Evolutionary conservation across 1,140 invertebrate species (phyloP).

Genomic region (Anoplolepis gracilipes): DNA sequence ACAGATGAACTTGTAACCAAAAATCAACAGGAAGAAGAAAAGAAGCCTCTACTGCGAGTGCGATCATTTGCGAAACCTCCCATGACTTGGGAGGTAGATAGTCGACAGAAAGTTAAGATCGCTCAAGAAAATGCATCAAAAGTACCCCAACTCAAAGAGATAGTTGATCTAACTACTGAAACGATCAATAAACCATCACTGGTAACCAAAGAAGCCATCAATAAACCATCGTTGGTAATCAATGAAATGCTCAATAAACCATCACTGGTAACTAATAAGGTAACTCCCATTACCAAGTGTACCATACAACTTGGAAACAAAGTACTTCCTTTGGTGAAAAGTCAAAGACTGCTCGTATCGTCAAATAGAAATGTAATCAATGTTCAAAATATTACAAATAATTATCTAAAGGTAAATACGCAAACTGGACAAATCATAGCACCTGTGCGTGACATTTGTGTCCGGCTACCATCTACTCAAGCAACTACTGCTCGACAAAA

Average conservation of each 20-base stretch:
- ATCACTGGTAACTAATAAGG: neutral
- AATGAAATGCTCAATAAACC: neutral
- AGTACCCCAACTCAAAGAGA: neutral
- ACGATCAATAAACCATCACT: neutral
- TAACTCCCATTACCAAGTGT: neutral
- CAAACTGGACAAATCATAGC: neutral
- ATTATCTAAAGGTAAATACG: slow-evolving; percentile 61
- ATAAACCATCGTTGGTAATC: no score
- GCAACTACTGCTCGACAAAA: neutral
- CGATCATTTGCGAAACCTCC: slow-evolving; percentile 81
- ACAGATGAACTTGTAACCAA: neutral
- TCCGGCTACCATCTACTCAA: slow-evolving; percentile 38
- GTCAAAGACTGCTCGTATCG: slow-evolving; percentile 54
- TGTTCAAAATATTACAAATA: slow-evolving; percentile 70
- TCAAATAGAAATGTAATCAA: slow-evolving; percentile 56
- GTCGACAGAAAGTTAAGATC: slow-evolving; percentile 48
- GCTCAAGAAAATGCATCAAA: slow-evolving; percentile 16
- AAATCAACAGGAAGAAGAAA: slow-evolving; percentile 6
- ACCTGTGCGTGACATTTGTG: neutral
- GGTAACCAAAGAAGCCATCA: neutral
- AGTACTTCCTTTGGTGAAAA: slow-evolving; percentile 28
- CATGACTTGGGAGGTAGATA: slow-evolving; percentile 72
- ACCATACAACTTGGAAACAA: slow-evolving; percentile 7
- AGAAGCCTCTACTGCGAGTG: slow-evolving; percentile 74
- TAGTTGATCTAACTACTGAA: slow-evolving; percentile 66